Evolutionary conservation across 2,797 vertebrate species (phyloP).

Genomic region (Coregonus ussuriensis): DNA sequence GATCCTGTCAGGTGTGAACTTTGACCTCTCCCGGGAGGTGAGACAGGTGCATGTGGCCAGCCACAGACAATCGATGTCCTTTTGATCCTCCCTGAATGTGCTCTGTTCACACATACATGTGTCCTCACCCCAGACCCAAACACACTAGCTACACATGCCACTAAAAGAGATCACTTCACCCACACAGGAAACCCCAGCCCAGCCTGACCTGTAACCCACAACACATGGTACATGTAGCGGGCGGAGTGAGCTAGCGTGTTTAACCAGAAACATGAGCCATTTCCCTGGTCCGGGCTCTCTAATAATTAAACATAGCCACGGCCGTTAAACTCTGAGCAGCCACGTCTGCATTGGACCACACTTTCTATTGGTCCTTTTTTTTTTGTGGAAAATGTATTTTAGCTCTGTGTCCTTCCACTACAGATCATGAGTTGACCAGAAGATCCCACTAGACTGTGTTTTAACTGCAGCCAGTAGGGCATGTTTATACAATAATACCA

Average conservation of each 20-base stretch:
- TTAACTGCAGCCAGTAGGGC: conserved; percentile 22
- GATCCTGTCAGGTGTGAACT: not conserved
- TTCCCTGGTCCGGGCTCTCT: conserved; percentile 53
- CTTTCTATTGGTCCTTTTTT: conserved; percentile 23
- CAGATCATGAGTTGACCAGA: conserved; percentile 29
- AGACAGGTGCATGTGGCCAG: conserved; percentile 25
- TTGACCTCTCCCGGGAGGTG: not conserved
- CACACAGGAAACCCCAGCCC: conserved; percentile 30
- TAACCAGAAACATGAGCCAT: conserved; percentile 61
- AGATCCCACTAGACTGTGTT: conserved; percentile 15
- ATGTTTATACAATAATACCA: conserved; percentile 40
- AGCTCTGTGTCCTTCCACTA: conserved; percentile 16
- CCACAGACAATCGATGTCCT: not conserved
- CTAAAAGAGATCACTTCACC: conserved; percentile 37
- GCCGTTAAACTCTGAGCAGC: conserved; percentile 45
- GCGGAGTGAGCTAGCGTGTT: conserved; percentile 51
- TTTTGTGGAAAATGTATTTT: conserved; percentile 26
- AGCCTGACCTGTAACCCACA: conserved; percentile 35
- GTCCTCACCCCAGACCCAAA: conserved; percentile 11
- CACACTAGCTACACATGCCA: conserved; percentile 21
- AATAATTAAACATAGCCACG: conserved; percentile 60
- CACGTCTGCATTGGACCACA: conserved; percentile 27
- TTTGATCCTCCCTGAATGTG: conserved; percentile 21
- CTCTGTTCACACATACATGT: conserved; percentile 12
- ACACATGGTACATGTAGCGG: conserved; percentile 33